Percentiles rank a stretch among this genome's conserved stretches.
phyloP scores from a whole-genome alignment of 2,113 vertebrate species.

The Australoheros scitulus region DNA sequence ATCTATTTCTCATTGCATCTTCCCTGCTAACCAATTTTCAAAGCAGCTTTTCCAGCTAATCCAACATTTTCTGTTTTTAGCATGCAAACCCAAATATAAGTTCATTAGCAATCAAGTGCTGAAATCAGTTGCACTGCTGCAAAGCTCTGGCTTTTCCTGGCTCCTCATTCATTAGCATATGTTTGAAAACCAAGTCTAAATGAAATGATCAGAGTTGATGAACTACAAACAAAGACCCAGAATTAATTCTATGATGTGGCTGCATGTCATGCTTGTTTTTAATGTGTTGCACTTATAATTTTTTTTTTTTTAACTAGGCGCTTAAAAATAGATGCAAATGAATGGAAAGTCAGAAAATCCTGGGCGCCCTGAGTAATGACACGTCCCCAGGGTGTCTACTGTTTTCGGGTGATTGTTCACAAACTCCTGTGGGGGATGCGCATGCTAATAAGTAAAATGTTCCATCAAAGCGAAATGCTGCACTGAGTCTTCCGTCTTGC shows the following conservation, averaged over 20 bases:
- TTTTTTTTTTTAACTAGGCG: constrained; percentile 10
- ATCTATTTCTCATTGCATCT: constrained; percentile 29
- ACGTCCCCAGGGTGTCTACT: constrained; percentile 40
- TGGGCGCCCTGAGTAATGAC: constrained; percentile 37
- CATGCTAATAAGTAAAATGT: constrained; percentile 62
- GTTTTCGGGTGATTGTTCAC: constrained; percentile 61
- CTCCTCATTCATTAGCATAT: constrained; percentile 51
- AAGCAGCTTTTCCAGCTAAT: constrained; percentile 41
- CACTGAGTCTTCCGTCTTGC: constrained; percentile 17
- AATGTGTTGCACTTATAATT: constrained; percentile 44
- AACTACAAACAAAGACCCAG: constrained; percentile 52
- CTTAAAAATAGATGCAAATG: constrained; percentile 61
- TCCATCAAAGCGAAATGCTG: constrained; percentile 57
- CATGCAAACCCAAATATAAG: constrained; percentile 40
- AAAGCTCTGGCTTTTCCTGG: constrained; percentile 24
- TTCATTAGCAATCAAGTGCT: constrained; percentile 48
- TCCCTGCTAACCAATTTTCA: constrained; percentile 41
- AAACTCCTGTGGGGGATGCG: constrained; percentile 36
- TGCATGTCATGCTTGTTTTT: constrained; percentile 49
- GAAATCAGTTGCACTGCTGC: constrained; percentile 27
- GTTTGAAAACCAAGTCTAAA: constrained; percentile 58
- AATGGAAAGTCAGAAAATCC: constrained; percentile 34
- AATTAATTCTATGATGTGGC: constrained; percentile 41
- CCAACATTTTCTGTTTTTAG: constrained; percentile 45
- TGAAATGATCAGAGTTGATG: constrained; percentile 53